These are phyloP conservation scores for Speoplatyrhinus poulsoni DNA, from an alignment of 2,113 vertebrate genomes.

Conservation along the genomic window DNA sequence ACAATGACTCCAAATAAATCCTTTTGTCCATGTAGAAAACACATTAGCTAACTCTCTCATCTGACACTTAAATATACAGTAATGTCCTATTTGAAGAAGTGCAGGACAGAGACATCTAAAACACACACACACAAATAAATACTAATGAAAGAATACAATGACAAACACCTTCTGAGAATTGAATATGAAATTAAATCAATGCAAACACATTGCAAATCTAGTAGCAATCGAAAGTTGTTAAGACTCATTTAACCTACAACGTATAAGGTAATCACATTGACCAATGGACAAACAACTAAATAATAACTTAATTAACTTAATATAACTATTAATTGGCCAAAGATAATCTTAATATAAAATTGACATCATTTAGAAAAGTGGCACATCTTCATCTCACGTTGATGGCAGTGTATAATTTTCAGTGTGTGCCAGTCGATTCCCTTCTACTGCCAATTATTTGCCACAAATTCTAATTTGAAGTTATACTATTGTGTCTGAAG, in stretches of 20 bases:
- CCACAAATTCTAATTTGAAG: conserved; percentile 3
- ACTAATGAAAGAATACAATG: conserved; percentile 27
- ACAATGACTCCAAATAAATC: conserved; percentile 50
- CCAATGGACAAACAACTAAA: not conserved
- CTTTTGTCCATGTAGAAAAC: conserved; percentile 48
- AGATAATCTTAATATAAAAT: conserved; percentile 1
- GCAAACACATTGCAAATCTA: not conserved
- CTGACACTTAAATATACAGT: conserved; percentile 35
- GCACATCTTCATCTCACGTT: conserved; percentile 27
- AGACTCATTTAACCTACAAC: not conserved
- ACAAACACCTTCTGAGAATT: conserved; percentile 28
- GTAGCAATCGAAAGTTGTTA: not conserved
- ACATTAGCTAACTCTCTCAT: conserved; percentile 16
- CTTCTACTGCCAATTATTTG: conserved; percentile 5
- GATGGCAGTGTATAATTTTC: conserved; percentile 28
- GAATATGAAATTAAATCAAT: not conserved
- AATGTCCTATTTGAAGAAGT: conserved; percentile 21
- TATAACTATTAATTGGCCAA: not conserved
- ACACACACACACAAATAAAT: conserved; percentile 42
- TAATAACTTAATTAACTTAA: not conserved
- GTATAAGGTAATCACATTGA: not conserved
- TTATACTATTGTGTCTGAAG: conserved; percentile 9
- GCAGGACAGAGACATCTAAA: conserved; percentile 25
- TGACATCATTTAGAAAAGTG: conserved; percentile 15
- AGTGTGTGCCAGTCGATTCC: conserved; percentile 12